Conservation (phyloP, 2,113 vertebrate genomes). For the Gymnogyps californianus region DNA sequence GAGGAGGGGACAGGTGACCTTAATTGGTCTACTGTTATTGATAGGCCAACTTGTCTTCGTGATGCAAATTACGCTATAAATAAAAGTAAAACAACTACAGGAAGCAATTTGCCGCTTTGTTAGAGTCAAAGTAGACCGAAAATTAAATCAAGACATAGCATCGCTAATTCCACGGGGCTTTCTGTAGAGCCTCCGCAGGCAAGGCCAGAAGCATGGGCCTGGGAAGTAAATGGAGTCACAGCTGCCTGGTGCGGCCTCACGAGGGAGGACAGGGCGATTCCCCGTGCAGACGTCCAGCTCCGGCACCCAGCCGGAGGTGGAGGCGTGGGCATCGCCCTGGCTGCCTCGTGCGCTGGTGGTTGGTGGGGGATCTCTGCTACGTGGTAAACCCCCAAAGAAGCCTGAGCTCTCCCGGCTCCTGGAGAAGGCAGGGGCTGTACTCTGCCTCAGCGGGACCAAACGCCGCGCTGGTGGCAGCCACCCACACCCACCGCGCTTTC, state of each 20-base stretch:
- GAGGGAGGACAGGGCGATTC: not conserved
- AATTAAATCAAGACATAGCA: conserved; percentile 28
- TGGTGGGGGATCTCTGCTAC: fast-evolving
- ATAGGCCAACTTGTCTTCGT: conserved; percentile 46
- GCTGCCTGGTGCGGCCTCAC: fast-evolving
- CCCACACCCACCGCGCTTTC: fast-evolving
- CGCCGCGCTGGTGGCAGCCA: fast-evolving
- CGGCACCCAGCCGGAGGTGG: fast-evolving
- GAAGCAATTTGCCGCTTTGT: conserved; percentile 52
- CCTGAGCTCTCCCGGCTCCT: not conserved
- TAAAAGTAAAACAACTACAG: conserved; percentile 63
- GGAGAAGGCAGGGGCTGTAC: not conserved
- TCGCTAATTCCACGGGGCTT: not conserved
- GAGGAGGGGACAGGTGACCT: conserved; percentile 59
- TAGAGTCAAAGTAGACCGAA: conserved; percentile 38
- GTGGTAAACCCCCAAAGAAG: not conserved
- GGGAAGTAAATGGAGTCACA: fast-evolving
- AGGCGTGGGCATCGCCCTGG: not conserved
- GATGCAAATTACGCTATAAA: conserved; percentile 65
- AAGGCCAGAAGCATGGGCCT: fast-evolving
- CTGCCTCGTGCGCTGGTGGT: not conserved
- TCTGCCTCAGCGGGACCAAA: not conserved
- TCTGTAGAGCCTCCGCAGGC: not conserved
- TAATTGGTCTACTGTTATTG: conserved; percentile 49
- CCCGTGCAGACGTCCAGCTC: fast-evolving